Percentiles rank a stretch among this genome's conserved stretches.
Conservation (phyloP, 30 jellyfish, hydroid and myxozoan species). For the Pseudorhiza aurosa region DNA sequence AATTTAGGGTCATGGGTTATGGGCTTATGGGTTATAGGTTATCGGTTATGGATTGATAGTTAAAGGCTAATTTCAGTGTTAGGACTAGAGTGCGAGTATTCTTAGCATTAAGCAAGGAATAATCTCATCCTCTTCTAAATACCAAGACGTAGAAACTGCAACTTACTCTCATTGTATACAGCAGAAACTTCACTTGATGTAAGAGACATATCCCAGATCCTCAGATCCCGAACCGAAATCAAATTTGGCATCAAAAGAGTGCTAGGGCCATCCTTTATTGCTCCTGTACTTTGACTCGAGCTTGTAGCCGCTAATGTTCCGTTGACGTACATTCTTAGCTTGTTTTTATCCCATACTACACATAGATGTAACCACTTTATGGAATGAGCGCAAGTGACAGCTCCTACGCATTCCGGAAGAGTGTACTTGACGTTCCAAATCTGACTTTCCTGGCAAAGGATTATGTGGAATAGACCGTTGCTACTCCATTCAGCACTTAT, state of each 20-base stretch:
- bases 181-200: not conserved
- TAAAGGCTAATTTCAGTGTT: too few relatives aligned
- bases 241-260: not conserved
- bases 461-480: not conserved
- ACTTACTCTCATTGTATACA: slow-evolving; percentile 15
- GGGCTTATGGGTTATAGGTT: too few relatives aligned
- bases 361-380: slow-evolving; percentile 18
- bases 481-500: not conserved
- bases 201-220: slow-evolving; percentile 18
- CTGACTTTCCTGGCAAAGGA: not conserved
- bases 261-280: not conserved
- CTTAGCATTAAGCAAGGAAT: too few relatives aligned
- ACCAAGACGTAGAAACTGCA: not conserved
- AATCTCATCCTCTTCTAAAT: too few relatives aligned
- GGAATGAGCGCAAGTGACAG: not conserved
- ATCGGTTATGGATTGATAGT: too few relatives aligned
- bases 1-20: too few relatives aligned
- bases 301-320: not conserved
- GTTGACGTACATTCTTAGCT: not conserved
- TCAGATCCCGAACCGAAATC: not conserved
- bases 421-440: not conserved
- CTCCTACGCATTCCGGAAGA: slow-evolving; percentile 22
- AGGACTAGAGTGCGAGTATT: too few relatives aligned
- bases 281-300: not conserved
- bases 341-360: slow-evolving; percentile 15